Evolutionary conservation across 2,888 invertebrate species (phyloP).

Genomic region (Epicampocera succincta): DNA sequence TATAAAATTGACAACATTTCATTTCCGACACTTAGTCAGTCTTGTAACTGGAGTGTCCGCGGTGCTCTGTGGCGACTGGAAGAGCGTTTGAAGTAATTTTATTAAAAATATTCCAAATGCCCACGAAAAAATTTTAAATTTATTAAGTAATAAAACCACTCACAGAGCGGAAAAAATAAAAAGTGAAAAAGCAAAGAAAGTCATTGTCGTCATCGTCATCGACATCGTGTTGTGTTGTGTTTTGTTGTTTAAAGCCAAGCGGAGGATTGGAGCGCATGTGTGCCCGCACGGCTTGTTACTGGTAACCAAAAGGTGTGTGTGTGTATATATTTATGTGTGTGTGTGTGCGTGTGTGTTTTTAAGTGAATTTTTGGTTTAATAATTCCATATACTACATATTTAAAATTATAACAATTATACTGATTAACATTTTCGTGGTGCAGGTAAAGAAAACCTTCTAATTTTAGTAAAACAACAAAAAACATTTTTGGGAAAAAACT

Average conservation of each 20-base stretch:
- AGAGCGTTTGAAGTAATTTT: conserved; percentile 29
- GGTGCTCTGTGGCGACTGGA: conserved; percentile 55
- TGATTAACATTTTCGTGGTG: conserved; percentile 9
- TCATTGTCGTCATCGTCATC: conserved; percentile 45
- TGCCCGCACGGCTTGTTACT: conserved; percentile 3
- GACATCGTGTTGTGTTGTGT: too few relatives aligned
- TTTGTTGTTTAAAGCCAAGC: conserved; percentile 29
- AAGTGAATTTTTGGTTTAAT: too few relatives aligned
- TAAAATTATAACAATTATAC: conserved; percentile 17
- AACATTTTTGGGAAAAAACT: conserved; percentile 13
- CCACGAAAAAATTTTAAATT: conserved; percentile 8
- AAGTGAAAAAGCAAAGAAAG: conserved; percentile 49
- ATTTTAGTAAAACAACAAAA: background rate
- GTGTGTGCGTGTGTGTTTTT: background rate
- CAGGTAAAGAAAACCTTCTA: background rate
- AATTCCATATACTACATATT: too few relatives aligned
- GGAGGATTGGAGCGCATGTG: conserved; percentile 50
- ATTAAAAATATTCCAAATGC: background rate
- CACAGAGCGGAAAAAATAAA: conserved; percentile 15
- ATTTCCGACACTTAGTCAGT: conserved; percentile 76
- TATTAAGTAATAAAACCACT: conserved; percentile 62
- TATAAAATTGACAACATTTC: conserved; percentile 75
- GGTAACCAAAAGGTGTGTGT: conserved; percentile 28
- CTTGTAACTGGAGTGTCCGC: conserved; percentile 71
- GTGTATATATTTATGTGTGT: conserved; percentile 18